Evolutionary conservation across 2,797 vertebrate species (phyloP), one percentile per base, ranked within the genome.

Genomic region (Eidolon dupreanum): DNA sequence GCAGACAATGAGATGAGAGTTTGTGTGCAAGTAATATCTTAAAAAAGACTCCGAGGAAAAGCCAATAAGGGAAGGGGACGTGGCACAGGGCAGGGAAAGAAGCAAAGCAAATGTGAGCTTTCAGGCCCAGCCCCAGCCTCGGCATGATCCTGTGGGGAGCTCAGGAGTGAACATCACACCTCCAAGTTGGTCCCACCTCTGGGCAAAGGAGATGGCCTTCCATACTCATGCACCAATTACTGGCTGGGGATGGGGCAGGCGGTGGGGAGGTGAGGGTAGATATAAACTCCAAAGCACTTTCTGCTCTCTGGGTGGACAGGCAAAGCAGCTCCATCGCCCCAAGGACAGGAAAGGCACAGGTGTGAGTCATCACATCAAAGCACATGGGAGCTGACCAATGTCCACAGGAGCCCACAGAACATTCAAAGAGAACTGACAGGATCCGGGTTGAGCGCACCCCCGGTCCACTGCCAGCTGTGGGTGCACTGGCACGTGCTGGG

Each of bases 171-270:
- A 41, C n/a, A 9, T n/a, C 57, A 74, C 0, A 26, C 17, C 8
- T 26, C 61, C 59, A 53, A 74, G 49, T 16, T 8, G 59, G 9
- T 24, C 26, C 53, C 17, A 79, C 31, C 66, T 73, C 26, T 20
- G 73, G n/a, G 38, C 55, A 65, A 71, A 75, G 53, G 16, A 16
- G 38, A 22, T 8, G 15, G 55, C 16, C 12, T 83, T 73, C 75
- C 36, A 28, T 9, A 26, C 2, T 8, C 57, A 74, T 0, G 2
- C 8, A 19, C 5, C 6, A 38, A 13, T 26, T 31, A 33, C 0
- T 53, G 53, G n/a, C 7, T 75, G n/a, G 41, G n/a, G 6, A 10
- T 49, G 46, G 57, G 11, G 26, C 0, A 0, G 2, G 9, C 41
- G 46, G 26, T 2, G 10, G 1, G 0, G 4, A 10, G 46, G 13